Evolutionary conservation across 2,797 vertebrate genomes (phyloP).

Genomic region (Rhinoraja longicauda): DNA sequence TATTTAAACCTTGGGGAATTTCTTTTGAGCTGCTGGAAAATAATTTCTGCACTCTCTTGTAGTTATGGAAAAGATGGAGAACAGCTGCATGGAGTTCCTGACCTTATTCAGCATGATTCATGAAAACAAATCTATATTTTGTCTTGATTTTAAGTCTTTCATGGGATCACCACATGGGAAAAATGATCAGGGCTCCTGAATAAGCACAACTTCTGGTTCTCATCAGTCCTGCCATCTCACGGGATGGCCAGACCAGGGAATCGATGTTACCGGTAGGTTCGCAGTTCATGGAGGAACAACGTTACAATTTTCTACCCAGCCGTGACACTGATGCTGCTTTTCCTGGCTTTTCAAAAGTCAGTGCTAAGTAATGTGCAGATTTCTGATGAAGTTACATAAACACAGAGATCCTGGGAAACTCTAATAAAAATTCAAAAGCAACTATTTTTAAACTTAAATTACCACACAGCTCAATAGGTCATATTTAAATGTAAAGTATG

Average conservation of each 20-base stretch:
- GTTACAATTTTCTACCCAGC: background rate
- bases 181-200: background rate
- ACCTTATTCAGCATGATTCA: background rate
- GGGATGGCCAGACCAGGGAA: background rate
- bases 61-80: background rate
- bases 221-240: background rate
- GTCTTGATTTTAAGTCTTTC: background rate
- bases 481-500: background rate
- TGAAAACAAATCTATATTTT: background rate
- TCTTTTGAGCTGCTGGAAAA: background rate
- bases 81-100: background rate
- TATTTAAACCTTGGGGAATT: background rate
- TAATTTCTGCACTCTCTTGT: background rate
- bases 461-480: background rate
- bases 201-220: background rate
- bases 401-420: background rate
- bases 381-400: background rate
- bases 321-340: background rate
- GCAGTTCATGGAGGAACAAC: background rate
- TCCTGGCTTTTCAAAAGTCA: background rate
- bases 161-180: background rate
- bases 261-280: background rate
- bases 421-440: background rate
- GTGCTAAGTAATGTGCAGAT: background rate
- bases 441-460: background rate